Evolutionary conservation across 1,140 invertebrate species (phyloP).

Genomic region (Temnothorax nylanderi): DNA sequence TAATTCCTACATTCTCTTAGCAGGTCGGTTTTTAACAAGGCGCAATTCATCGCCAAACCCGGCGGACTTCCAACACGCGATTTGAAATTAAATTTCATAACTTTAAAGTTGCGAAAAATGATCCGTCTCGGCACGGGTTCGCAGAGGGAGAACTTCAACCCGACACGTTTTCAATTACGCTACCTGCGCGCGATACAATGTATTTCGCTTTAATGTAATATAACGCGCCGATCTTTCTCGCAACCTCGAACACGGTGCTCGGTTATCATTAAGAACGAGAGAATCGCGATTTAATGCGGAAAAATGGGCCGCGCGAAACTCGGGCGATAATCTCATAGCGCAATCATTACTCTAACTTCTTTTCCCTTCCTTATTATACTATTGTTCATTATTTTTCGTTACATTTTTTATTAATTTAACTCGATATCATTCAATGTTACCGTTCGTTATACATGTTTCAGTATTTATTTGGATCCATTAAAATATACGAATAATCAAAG

Average conservation of each 20-base stretch:
- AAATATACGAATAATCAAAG: not conserved
- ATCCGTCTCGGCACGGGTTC: constrained; percentile 45
- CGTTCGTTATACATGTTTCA: not conserved
- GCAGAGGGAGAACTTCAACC: constrained; percentile 44
- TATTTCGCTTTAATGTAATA: constrained; percentile 59
- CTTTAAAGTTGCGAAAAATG: constrained; percentile 62
- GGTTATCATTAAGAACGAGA: constrained; percentile 43
- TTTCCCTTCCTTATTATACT: not conserved
- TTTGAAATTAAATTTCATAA: constrained; percentile 60
- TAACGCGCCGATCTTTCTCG: constrained; percentile 34
- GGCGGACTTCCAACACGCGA: constrained; percentile 26
- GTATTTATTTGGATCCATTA: not conserved
- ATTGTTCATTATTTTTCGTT: constrained; percentile 2
- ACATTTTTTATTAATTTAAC: not conserved
- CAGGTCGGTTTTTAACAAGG: constrained; percentile 39
- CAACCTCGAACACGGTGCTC: constrained; percentile 1
- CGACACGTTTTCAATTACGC: constrained; percentile 63
- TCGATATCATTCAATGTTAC: not conserved
- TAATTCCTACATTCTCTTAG: constrained; percentile 45
- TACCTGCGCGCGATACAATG: constrained; percentile 51
- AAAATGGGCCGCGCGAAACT: constrained; percentile 23
- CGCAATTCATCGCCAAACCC: constrained; percentile 29
- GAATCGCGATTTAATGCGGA: constrained; percentile 52
- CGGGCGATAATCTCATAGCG: constrained; percentile 10
- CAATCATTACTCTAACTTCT: not conserved